Evolutionary conservation across 2,888 invertebrate species (phyloP), one percentile per base, ranked within the genome.

Genomic region (Trachelus troglodyta): DNA sequence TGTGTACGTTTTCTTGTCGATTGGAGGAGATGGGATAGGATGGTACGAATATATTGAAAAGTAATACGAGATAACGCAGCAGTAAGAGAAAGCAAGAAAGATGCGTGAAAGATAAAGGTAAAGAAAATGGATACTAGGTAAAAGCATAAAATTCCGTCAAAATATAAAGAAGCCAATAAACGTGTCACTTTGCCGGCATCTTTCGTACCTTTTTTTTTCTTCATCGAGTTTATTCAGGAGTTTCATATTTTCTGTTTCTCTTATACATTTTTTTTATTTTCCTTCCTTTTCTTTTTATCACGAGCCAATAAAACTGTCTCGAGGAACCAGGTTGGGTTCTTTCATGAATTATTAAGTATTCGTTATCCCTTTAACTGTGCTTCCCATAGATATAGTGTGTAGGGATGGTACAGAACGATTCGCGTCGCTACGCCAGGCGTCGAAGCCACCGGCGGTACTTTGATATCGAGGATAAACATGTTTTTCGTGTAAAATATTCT

Each of bases 231-330:
- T 23, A 56, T 56, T 15, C 40, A 56, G 23, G 23, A 56, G 9
- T 23, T 56, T 56, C 23, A 56, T 56, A 2, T 73, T 71, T 69
- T 75, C 31, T 75, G 76, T 78, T 75, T 69, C 23, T 33, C 76
- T 31, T 56, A 56, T n/a, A 3, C 2, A 35, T 35, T 37, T 37
- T 37, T 37, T 37, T 37, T 37, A 15, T 40, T 56, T 56, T 56
- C 23, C 15, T 68, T 37, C 33, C 73, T 40, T 40, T 40, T 73
- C n/a, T 68, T 69, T 79, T 69, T 79, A 12, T 56, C 23, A 33
- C 69, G 12, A 69, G 69, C 69, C 73, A 76, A 23, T 76, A 56
- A 69, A 34, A 77, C 35, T 35, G 73, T 33, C 68, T 6, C n/a
- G 33, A 56, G 40, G 1, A 56, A 56, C 9, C 23, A 56, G 9